Conservation (phyloP, 2,888 invertebrate species). For the Orchestes rusci region DNA sequence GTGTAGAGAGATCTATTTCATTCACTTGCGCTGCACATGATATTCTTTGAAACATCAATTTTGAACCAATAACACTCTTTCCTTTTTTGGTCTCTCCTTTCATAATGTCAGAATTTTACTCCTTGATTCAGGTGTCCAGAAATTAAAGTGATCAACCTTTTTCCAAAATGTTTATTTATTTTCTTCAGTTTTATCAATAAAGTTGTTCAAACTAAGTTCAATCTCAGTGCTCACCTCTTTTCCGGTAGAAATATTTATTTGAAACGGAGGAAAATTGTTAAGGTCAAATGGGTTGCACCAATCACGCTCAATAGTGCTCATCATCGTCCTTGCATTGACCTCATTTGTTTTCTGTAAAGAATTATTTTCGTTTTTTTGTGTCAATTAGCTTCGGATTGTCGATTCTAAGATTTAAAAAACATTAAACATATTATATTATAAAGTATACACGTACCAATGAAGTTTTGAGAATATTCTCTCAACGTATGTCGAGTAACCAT, state of each 20-base stretch:
- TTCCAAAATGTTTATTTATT: not conserved
- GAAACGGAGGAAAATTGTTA: not conserved
- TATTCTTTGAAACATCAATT: constrained; percentile 19
- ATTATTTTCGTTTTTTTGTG: not conserved
- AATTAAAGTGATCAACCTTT: not conserved
- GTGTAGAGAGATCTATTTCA: constrained; percentile 14
- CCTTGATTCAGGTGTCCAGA: no score
- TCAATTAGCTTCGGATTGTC: not conserved
- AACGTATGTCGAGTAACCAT: not conserved
- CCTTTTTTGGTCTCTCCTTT: not conserved
- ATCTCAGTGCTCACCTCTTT: not conserved
- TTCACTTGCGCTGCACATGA: constrained; percentile 12
- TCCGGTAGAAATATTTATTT: constrained; percentile 2
- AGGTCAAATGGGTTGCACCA: constrained; percentile 4
- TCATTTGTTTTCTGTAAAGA: not conserved
- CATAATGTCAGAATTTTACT: not conserved
- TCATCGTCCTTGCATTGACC: not conserved
- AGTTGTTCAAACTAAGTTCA: not conserved
- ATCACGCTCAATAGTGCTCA: not conserved
- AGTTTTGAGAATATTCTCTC: not conserved
- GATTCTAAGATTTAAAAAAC: not conserved
- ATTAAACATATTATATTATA: not conserved
- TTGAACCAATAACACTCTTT: not conserved
- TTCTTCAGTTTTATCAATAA: not conserved
- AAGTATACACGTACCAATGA: not conserved